phyloP scores from a whole-genome alignment of 2,797 vertebrate species.

The Spinibarbus caldwelli region DNA sequence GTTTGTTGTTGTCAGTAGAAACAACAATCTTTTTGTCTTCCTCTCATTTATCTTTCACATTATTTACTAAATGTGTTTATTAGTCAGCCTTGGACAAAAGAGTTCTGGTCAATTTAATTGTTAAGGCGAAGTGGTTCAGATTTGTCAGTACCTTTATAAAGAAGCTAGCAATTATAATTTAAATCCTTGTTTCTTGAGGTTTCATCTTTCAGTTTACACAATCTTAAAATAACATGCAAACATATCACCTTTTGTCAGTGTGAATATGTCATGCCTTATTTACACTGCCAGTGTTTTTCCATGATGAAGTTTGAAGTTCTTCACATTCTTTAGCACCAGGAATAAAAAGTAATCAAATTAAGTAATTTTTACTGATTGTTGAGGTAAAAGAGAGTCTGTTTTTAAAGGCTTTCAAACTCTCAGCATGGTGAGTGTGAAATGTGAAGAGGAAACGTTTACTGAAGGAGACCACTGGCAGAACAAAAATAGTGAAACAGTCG shows the following conservation, averaged over 20 bases:
- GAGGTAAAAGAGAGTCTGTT: slow-evolving; percentile 31
- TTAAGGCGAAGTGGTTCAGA: background rate
- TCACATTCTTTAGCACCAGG: slow-evolving; percentile 11
- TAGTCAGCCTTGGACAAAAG: background rate
- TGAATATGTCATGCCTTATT: background rate
- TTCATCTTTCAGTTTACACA: background rate
- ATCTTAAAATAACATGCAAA: background rate
- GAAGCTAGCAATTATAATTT: background rate
- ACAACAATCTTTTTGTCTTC: background rate
- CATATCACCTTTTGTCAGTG: background rate
- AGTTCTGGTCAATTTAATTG: background rate
- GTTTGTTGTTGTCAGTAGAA: background rate
- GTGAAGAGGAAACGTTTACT: background rate
- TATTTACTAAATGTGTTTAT: background rate
- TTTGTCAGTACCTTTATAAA: background rate
- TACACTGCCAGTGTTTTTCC: slow-evolving; percentile 4
- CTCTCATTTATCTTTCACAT: background rate
- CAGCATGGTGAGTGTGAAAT: background rate
- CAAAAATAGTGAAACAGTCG: background rate
- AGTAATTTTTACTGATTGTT: background rate
- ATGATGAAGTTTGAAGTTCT: background rate
- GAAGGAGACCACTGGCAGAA: slow-evolving; percentile 1
- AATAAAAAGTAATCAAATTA: background rate
- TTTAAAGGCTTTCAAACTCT: background rate
- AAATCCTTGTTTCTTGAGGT: background rate